phyloP scores from a whole-genome alignment of 2,113 vertebrate species.

The Columbina picui region DNA sequence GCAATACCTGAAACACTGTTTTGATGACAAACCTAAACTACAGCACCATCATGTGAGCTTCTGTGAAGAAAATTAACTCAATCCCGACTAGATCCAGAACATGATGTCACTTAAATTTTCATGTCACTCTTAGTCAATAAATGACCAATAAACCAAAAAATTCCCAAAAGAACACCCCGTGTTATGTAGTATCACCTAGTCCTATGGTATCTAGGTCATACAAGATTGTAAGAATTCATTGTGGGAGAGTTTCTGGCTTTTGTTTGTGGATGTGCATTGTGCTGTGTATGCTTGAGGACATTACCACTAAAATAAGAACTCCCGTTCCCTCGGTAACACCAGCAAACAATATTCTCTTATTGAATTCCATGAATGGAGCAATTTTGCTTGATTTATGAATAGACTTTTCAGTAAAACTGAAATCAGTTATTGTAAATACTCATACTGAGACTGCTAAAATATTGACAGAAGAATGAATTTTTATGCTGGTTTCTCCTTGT shows the following conservation, averaged over 20 bases:
- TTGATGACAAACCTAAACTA: not conserved
- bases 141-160: not conserved
- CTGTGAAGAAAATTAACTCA: not conserved
- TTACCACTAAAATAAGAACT: not conserved
- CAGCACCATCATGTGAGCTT: not conserved
- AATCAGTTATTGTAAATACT: constrained; percentile 26
- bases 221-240: not conserved
- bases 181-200: not conserved
- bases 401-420: constrained; percentile 26
- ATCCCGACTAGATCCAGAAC: not conserved
- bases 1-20: not conserved
- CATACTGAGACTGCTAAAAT: not conserved
- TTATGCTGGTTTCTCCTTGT: not conserved
- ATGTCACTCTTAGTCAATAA: not conserved
- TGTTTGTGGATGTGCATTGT: not conserved
- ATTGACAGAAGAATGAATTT: not conserved
- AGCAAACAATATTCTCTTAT: not conserved
- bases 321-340: not conserved
- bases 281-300: not conserved
- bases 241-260: not conserved
- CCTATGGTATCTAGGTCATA: fast-evolving
- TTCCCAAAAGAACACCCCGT: not conserved
- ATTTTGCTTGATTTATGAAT: constrained; percentile 33
- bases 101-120: not conserved
- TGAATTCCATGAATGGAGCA: constrained; percentile 13